Evolutionary conservation across 2,888 invertebrate genomes (phyloP), one percentile per base, ranked within the genome.

Genomic region (Caradrina clavipalpis): DNA sequence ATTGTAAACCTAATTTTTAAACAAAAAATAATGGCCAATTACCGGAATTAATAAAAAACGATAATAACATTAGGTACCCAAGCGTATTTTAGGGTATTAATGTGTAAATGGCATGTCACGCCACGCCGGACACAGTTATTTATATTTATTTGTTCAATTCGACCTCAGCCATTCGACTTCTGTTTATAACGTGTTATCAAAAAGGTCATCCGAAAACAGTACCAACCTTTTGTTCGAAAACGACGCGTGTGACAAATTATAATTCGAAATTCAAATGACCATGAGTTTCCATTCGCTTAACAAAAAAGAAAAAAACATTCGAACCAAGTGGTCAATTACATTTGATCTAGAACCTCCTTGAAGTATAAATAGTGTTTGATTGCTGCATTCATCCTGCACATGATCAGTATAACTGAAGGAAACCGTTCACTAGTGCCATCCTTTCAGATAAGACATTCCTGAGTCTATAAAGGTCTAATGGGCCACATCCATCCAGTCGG

Each of bases 321-420:
- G 19, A 22, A 42, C 8, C 2, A 50, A 51, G 6, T 11, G 35
- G 10, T 17, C 17, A 45, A n/a, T 50, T 39, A 21, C n/a, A 58
- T 11, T 54, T 17, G 64, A n/a, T 39, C 39, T 39, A 39, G 19
- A 72, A 56, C 11, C 63, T 72, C 72, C 45, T 72, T 58, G 54
- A 49, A 50, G 45, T 66, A 69, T 60, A 78, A 73, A 77, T 66
- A 69, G 53, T 53, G 7, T 54, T 60, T 53, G 49, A 68, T 61
- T 56, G 49, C 55, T 68, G 68, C 61, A 74, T 35, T 64, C 74
- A 60, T 78, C 77, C 77, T 78, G 78, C 56, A 63, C 59, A 65
- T 73, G 78, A 47, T 56, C 62, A 35, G 49, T 39, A 56, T 78
- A 71, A 72, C 56, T 73, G 61, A 76, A 83, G 83, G 81, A 81